These are phyloP conservation scores for Synergus japonicus DNA, from an alignment of 2,888 invertebrate genomes.

Conservation along the genomic window DNA sequence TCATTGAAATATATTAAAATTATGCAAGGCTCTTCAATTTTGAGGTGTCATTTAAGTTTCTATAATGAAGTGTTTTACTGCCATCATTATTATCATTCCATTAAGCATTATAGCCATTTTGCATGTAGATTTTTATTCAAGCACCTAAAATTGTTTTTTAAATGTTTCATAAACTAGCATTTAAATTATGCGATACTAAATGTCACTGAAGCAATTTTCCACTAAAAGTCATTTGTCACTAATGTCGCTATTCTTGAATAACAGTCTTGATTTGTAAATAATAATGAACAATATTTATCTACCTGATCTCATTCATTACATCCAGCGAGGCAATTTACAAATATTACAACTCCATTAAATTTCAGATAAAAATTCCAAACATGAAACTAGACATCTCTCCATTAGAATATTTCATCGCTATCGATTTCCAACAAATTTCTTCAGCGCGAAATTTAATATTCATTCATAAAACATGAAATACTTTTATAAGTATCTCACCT, in stretches of 20 bases:
- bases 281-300: no score
- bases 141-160: background rate
- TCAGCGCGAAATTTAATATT: background rate
- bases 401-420: background rate
- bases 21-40: background rate
- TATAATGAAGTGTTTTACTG: conserved; percentile 15
- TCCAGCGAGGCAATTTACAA: background rate
- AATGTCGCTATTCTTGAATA: no score
- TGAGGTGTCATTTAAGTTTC: conserved; percentile 1
- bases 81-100: background rate
- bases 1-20: background rate
- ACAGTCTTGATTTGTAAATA: no score
- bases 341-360: background rate
- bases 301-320: no score
- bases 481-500: background rate
- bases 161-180: background rate
- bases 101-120: background rate
- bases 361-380: background rate
- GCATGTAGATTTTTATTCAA: background rate
- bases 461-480: background rate
- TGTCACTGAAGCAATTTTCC: background rate
- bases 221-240: no score
- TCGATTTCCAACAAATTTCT: background rate
- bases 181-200: background rate
- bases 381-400: background rate